These are phyloP conservation scores for Syngnathus acus DNA, from an alignment of 2,797 vertebrate species.

Conservation along the genomic window DNA sequence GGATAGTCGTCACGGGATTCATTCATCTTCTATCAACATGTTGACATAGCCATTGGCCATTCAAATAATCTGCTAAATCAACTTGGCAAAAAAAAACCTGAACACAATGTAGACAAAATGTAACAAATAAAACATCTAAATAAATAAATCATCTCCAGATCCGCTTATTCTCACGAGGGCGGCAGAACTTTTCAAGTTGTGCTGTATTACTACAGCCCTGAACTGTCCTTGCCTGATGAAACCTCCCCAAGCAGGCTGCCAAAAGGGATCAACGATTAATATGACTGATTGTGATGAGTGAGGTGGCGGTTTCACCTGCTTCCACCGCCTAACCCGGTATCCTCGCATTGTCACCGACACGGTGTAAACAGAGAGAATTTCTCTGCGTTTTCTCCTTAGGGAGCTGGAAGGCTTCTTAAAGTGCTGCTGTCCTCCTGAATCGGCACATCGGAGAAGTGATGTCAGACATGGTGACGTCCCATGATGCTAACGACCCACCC, in stretches of 20 bases:
- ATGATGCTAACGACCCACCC: constrained; percentile 59
- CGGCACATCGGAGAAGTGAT: constrained; percentile 39
- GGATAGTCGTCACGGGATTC: no score
- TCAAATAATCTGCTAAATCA: no score
- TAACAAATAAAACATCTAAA: no score
- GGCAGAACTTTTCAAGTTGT: no score
- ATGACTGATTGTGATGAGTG: constrained; percentile 65
- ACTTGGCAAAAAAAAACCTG: no score
- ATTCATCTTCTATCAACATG: no score
- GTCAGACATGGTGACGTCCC: constrained; percentile 48
- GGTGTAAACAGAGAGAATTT: constrained; percentile 17
- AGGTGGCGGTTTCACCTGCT: constrained; percentile 50
- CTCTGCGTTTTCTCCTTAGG: constrained; percentile 1
- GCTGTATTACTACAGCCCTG: constrained; percentile 5
- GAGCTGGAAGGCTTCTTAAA: constrained; percentile 32
- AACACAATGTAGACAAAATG: no score
- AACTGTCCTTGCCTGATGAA: constrained; percentile 60
- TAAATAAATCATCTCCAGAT: no score
- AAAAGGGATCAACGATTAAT: constrained; percentile 64
- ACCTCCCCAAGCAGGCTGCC: constrained; percentile 59
- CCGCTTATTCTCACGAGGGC: no score
- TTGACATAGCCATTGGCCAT: no score
- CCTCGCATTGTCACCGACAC: constrained; percentile 28
- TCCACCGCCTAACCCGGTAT: constrained; percentile 16
- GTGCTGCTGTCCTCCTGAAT: constrained; percentile 42